Conservation (phyloP, 2,113 vertebrate genomes). For the Scomber scombrus region DNA sequence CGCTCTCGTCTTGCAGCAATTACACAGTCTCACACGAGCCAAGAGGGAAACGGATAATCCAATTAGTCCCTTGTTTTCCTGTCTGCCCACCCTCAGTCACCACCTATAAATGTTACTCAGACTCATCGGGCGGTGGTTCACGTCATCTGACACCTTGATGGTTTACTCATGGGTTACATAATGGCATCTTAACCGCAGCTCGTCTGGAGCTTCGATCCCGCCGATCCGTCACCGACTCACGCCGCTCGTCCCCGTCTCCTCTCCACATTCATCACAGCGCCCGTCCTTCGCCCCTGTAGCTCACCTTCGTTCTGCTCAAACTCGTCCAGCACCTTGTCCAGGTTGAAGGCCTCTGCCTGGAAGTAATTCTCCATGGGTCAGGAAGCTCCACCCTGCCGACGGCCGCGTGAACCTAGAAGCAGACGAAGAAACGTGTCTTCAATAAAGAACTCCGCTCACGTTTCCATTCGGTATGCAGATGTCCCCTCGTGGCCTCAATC, state of each 20-base stretch:
- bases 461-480: conserved; percentile 16
- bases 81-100: conserved; percentile 50
- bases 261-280: not conserved
- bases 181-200: not conserved
- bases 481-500: not conserved
- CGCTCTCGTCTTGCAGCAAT: conserved; percentile 62
- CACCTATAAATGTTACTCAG: conserved; percentile 46
- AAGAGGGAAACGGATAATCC: conserved; percentile 61
- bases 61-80: conserved; percentile 70
- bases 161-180: conserved; percentile 14
- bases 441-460: not conserved
- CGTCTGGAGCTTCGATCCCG: not conserved
- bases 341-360: conserved; percentile 98
- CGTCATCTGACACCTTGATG: conserved; percentile 14
- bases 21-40: conserved; percentile 58
- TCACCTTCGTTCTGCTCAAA: conserved; percentile 99
- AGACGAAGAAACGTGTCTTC: conserved; percentile 11
- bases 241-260: not conserved
- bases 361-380: conserved; percentile 99
- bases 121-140: conserved; percentile 15
- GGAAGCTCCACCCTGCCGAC: conserved; percentile 88
- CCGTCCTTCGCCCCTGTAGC: not conserved
- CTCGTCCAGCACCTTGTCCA: conserved; percentile 99
- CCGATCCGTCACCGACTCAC: conserved; percentile 14
- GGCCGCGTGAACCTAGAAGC: conserved; percentile 86